phyloP scores from a whole-genome alignment of 2,113 vertebrate species.

The Psilopsiagon aurifrons region DNA sequence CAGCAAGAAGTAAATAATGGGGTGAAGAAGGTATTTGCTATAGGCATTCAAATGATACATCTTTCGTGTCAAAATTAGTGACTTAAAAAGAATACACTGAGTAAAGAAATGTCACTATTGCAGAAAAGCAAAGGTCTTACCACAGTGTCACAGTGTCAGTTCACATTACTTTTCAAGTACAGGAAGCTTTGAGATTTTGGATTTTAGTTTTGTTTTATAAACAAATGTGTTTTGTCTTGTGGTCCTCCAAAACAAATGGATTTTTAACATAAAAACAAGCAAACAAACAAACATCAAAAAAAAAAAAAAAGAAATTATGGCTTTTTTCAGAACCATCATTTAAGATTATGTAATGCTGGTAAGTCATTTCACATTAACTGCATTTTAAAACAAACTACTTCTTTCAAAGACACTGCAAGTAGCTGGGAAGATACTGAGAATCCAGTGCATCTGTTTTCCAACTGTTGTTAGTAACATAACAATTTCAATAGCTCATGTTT shows the following conservation, averaged over 20 bases:
- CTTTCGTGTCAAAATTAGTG: not conserved
- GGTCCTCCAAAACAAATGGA: not conserved
- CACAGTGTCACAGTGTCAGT: not conserved
- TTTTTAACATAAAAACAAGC: not conserved
- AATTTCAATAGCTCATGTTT: not conserved
- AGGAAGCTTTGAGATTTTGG: not conserved
- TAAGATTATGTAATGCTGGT: not conserved
- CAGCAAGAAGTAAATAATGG: not conserved
- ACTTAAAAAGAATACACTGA: not conserved
- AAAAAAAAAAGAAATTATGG: not conserved
- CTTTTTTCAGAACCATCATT: not conserved
- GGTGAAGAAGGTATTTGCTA: not conserved
- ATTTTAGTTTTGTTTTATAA: not conserved
- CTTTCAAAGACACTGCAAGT: not conserved
- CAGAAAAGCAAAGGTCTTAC: not conserved
- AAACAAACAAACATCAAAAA: not conserved
- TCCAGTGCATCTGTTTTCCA: not conserved
- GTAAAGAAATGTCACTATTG: not conserved
- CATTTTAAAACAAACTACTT: not conserved
- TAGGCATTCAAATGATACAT: not conserved
- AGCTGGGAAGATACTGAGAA: not conserved
- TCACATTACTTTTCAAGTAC: not conserved
- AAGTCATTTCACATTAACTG: not conserved
- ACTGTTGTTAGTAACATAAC: not conserved
- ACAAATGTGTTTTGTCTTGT: not conserved